Base-by-base conservation (phyloP, 1,140 invertebrate genomes). In the Thaumetopoea pityocampa region DNA sequence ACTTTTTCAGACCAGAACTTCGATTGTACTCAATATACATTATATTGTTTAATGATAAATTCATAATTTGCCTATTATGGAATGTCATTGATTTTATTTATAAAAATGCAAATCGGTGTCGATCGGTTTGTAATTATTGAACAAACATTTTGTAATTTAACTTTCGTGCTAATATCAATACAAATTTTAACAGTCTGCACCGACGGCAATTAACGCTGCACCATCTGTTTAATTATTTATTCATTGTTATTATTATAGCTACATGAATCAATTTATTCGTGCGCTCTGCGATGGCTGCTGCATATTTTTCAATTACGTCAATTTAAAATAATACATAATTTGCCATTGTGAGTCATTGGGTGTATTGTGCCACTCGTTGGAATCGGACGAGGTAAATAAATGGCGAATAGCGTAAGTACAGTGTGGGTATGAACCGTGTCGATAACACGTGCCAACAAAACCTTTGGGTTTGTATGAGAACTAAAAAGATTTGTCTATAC, bases 281-380 rank as follows among this genome's bases (percentile, higher is more conserved):
- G 73, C 66, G 57, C 56, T 53, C 67, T 65, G 64, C 71, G 73
- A 74, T 65, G 71, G 63, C 67, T 66, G 58, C 76, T 83, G 76
- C 76, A 80, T 83, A 83, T 83, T 83, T 83, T 83, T 74, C 78
- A 83, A 83, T 83, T 83, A 83, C 71, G 76, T 80, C 78, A 82
- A 82, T 82, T 82, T 80, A 80, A 82, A 82, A 78, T 82, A 82
- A 82, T 82, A 77, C 78, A 80, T 82, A 82, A 80, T 82, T 80
- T 55, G 71, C 78, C 72, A 80, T 82, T 78, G 76, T 80, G 76
- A 82, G 48, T 80, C 76, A 80, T 74, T 77, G 66, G 51, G 77
- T 71, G 63, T 67, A 76, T 78, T 78, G 74, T 78, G 74, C 67
- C 72, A 67, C 54, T 58, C 32, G 41, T 36, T 38, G 44, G 36